Evolutionary conservation across 1,140 invertebrate species (phyloP), one percentile per base, ranked within the genome.

Genomic region (Drosophila nebulosa): DNA sequence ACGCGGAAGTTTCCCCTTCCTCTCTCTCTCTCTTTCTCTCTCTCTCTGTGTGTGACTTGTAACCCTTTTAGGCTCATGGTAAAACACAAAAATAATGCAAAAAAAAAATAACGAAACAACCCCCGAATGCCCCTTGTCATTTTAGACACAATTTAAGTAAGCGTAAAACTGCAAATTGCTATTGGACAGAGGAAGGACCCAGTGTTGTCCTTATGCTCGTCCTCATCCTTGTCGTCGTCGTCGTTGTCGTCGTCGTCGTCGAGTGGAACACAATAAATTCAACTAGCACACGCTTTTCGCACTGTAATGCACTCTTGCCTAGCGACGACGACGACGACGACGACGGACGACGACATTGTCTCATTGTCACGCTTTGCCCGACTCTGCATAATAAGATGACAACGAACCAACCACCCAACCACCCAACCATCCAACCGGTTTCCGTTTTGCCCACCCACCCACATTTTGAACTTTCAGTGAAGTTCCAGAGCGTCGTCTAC

Each of bases 111-210:
- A 59, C 69, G 4, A 9, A 18, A 58, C 70, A 56, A 74, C 62
- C 61, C 58, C 59, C 32, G 30, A 50, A 64, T 42, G 62, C 59
- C 83, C 83, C 78, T 79, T 79, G 83, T 83, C 83, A 72, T 73
- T 83, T 86, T 79, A 88, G 83, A 88, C 83, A 75, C 83, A 86
- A 86, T 86, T 86, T 86, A 86, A 86, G 83, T 81, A 88, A 86
- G 83, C 83, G 83, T 86, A 88, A 86, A 86, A 83, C 83, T 86
- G 83, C 83, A 86, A 86, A 86, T 86, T 86, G 83, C 77, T 85
- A 69, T 86, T 58, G 78, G 78, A 69, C 77, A 66, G 59, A 39
- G 52, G 39, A 59, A 30, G 51, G 18, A 56, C 35, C 55, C 18
- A 35, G 66, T 64, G 59, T 30, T 42, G 10, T 60, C 42, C 42